Percentiles rank a stretch among this genome's conserved stretches.
phyloP scores from a whole-genome alignment of 92 coral and sea anemone genomes.

The Bergia puertoricense region DNA sequence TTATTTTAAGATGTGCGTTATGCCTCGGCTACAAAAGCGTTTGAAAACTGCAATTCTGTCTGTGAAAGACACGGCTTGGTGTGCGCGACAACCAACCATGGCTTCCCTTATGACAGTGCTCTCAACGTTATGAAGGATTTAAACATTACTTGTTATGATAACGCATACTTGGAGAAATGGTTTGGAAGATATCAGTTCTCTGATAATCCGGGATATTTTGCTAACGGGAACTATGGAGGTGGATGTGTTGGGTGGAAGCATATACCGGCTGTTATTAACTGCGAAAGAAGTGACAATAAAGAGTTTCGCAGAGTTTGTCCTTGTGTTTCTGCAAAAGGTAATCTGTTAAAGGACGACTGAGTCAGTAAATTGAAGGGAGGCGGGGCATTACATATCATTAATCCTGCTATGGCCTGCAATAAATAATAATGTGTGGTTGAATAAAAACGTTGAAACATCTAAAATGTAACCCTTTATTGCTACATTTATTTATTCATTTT shows the following conservation, averaged over 20 bases:
- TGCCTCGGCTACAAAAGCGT: background rate
- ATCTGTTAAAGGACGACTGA: background rate
- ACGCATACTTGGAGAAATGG: background rate
- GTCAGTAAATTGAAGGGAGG: too few species aligned
- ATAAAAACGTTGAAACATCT: too few species aligned
- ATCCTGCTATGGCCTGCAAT: too few species aligned
- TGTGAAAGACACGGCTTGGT: background rate
- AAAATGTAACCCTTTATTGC: too few species aligned
- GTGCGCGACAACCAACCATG: constrained; percentile 30
- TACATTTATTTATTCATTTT: too few species aligned
- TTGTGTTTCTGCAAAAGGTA: constrained; percentile 12
- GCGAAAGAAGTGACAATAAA: background rate
- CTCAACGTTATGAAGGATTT: background rate
- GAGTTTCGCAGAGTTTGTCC: constrained; percentile 37
- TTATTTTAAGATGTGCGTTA: background rate
- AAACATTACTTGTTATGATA: background rate
- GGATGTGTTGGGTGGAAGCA: constrained; percentile 22
- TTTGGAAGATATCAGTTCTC: constrained; percentile 31
- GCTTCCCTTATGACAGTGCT: constrained; percentile 23
- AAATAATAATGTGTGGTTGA: too few species aligned
- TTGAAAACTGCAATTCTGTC: constrained; percentile 30
- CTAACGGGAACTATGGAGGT: background rate
- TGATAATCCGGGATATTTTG: constrained; percentile 19
- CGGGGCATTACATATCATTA: too few species aligned
- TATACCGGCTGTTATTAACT: constrained; percentile 34